Evolutionary conservation across 2,113 vertebrate genomes (phyloP).

Genomic region (sheep (Ovis aries)): DNA sequence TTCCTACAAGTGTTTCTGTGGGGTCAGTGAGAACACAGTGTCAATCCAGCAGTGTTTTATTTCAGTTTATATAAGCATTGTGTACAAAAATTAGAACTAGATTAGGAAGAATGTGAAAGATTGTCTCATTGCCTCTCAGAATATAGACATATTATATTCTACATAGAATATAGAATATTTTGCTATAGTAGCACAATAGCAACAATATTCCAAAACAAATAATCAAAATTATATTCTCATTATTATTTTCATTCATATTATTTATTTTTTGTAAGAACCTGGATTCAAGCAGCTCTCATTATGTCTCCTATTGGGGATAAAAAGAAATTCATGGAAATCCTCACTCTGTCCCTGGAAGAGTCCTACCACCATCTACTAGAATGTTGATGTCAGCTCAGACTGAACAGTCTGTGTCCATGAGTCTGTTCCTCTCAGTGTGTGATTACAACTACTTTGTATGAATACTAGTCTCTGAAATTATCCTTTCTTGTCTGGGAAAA

Average conservation of each 20-base stretch:
- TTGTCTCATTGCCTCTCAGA: not conserved
- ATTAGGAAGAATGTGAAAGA: not conserved
- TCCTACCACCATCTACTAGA: not conserved
- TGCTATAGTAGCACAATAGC: not conserved
- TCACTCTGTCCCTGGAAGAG: not conserved
- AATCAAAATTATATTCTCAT: not conserved
- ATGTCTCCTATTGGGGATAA: not conserved
- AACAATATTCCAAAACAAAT: not conserved
- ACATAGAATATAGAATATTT: too few species aligned
- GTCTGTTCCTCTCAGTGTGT: not conserved
- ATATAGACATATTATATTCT: not conserved
- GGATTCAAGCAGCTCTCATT: not conserved
- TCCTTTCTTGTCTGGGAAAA: not conserved
- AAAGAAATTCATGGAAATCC: not conserved
- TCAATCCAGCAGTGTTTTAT: not conserved
- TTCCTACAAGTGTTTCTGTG: not conserved
- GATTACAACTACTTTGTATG: not conserved
- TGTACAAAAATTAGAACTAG: not conserved
- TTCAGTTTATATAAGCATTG: not conserved
- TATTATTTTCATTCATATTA: not conserved
- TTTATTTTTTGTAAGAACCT: not conserved
- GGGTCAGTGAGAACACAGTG: not conserved
- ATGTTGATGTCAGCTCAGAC: not conserved
- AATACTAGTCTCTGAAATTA: not conserved
- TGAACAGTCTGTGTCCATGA: rapidly evolving